A percentile compares a stretch with the other conserved stretches of the same genome.
phyloP scores from a whole-genome alignment of 2,888 invertebrate genomes.

The Acholoe squamosa region DNA sequence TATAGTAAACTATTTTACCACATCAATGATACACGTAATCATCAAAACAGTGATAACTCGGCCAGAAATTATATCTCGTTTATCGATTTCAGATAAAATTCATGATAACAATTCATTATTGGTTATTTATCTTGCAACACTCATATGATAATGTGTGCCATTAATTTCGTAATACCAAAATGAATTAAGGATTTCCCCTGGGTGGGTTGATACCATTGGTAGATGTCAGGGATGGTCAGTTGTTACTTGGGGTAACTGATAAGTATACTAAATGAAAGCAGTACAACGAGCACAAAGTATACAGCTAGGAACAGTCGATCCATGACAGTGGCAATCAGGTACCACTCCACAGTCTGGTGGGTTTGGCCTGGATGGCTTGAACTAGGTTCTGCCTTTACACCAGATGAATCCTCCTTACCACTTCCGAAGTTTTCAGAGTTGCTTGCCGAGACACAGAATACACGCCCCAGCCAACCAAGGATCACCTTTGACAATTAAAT shows the following conservation, averaged over 20 bases:
- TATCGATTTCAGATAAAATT: no score
- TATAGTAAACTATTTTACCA: no score
- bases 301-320: not conserved
- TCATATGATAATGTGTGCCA: not conserved
- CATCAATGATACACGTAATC: no score
- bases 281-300: slow-evolving; percentile 10
- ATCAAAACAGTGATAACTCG: no score
- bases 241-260: not conserved
- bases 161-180: not conserved
- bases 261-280: not conserved
- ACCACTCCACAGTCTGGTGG: not conserved
- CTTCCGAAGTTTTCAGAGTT: not conserved
- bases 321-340: slow-evolving; percentile 19
- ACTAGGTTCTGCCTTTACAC: slow-evolving; percentile 5
- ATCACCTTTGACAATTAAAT: not conserved
- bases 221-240: not conserved
- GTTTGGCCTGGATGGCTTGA: not conserved
- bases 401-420: not conserved
- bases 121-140: no score
- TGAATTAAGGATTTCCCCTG: not conserved
- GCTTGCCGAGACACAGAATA: not conserved
- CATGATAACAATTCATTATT: no score
- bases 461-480: not conserved
- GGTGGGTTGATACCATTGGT: not conserved
- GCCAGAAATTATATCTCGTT: no score